Conservation (phyloP, 2,888 invertebrate genomes). For the Galerucella calmariensis region DNA sequence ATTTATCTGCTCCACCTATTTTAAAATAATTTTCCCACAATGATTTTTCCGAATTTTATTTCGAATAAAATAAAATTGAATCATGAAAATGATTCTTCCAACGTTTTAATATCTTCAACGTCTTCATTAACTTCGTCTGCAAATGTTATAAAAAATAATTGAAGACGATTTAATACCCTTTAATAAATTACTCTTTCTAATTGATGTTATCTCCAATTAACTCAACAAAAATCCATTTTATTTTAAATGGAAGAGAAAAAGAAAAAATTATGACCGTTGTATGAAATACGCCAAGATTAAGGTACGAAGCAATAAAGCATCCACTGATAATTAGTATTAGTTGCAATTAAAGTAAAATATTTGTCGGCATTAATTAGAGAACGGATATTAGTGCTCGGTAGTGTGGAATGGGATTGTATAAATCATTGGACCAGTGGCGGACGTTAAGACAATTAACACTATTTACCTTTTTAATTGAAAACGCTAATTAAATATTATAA, state of each 20-base stretch:
- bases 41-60: no score
- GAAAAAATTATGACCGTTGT: conserved; percentile 17
- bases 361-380: conserved; percentile 32
- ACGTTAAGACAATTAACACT: conserved; percentile 1
- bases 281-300: conserved; percentile 23
- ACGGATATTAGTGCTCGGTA: conserved; percentile 30
- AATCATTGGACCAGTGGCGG: conserved; percentile 21
- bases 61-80: no score
- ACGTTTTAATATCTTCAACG: background rate
- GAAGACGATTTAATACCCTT: conserved; percentile 11
- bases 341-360: conserved; percentile 33
- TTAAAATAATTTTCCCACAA: no score
- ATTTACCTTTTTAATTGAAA: background rate
- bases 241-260: background rate
- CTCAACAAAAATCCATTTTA: conserved; percentile 20
- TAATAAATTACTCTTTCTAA: conserved; percentile 23
- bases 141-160: conserved; percentile 7
- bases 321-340: conserved; percentile 34
- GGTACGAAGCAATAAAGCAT: conserved; percentile 22
- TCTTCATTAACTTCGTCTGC: conserved; percentile 7
- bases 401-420: conserved; percentile 17
- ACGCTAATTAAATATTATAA: no score
- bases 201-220: conserved; percentile 30
- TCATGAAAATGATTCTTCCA: no score
- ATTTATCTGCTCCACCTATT: no score